A percentile compares a stretch with the other conserved stretches of the same genome.
Conservation (phyloP, 2,797 vertebrate species). For the Poliocrania exsul region DNA sequence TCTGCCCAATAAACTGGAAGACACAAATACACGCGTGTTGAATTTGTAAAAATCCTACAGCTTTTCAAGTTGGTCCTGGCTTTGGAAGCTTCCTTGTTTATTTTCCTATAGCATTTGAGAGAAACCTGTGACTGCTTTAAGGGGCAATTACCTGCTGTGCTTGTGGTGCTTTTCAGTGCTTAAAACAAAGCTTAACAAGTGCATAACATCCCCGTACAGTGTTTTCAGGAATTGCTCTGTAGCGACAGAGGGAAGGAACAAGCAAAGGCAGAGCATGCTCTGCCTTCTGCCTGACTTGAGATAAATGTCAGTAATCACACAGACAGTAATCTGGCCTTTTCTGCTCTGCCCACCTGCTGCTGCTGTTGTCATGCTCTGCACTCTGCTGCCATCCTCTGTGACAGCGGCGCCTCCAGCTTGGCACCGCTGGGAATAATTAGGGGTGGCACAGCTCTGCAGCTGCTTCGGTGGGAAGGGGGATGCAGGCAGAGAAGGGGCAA, state of each 20-base stretch:
- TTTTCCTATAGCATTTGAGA: background rate
- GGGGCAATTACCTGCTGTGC: background rate
- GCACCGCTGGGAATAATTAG: conserved; percentile 51
- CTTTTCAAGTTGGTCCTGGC: background rate
- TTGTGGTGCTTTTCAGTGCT: background rate
- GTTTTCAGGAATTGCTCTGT: background rate
- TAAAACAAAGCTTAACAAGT: conserved; percentile 20
- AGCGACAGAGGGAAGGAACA: background rate
- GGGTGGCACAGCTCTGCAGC: conserved; percentile 64
- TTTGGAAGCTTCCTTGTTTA: background rate
- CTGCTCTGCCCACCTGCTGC: conserved; percentile 77
- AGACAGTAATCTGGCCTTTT: conserved; percentile 70
- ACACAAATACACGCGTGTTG: accelerated
- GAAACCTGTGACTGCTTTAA: background rate
- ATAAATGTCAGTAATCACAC: conserved; percentile 73
- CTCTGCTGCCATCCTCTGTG: conserved; percentile 68
- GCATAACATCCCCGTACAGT: background rate
- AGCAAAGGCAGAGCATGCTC: conserved; percentile 24
- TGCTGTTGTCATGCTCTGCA: conserved; percentile 65
- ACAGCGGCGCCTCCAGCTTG: conserved; percentile 55
- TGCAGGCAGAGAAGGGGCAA: background rate
- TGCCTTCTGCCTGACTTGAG: conserved; percentile 58
- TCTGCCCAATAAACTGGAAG: background rate
- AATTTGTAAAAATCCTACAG: background rate
- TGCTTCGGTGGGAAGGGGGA: background rate